phyloP scores from a whole-genome alignment of 2,113 vertebrate species.

The Copsychus sechellarum region DNA sequence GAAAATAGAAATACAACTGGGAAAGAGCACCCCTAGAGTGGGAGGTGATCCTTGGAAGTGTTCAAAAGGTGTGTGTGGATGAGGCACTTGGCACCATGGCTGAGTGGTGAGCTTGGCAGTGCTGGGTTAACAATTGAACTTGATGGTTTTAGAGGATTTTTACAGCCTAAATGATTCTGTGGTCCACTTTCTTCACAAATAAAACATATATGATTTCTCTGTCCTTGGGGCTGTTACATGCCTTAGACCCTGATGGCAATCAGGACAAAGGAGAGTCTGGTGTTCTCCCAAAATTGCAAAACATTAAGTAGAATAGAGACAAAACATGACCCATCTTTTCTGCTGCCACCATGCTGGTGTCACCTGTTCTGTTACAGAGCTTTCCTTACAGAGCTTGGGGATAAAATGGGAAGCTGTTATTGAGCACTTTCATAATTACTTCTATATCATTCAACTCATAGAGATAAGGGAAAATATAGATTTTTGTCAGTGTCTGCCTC shows the following conservation, averaged over 20 bases:
- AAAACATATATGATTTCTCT: background rate
- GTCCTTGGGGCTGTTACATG: accelerated
- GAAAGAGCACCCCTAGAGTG: background rate
- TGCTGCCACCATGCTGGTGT: background rate
- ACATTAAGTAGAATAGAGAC: background rate
- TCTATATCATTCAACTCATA: background rate
- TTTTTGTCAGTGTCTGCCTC: background rate
- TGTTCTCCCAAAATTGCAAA: background rate
- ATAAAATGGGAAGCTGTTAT: background rate
- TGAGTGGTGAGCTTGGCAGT: background rate
- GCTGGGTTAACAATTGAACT: background rate
- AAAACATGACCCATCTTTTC: background rate
- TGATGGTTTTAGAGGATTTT: background rate
- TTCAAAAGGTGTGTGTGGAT: background rate
- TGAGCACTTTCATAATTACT: background rate
- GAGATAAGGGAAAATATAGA: background rate
- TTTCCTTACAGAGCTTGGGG: background rate
- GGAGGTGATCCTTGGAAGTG: background rate
- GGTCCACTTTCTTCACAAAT: background rate
- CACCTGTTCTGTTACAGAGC: background rate
- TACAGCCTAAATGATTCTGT: background rate
- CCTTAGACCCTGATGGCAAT: background rate
- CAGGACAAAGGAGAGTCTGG: background rate
- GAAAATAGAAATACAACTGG: background rate
- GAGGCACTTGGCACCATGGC: no score